Percentiles rank a stretch among this genome's conserved stretches.
phyloP scores from a whole-genome alignment of 2,888 invertebrate genomes.

The Tortrix viridana region DNA sequence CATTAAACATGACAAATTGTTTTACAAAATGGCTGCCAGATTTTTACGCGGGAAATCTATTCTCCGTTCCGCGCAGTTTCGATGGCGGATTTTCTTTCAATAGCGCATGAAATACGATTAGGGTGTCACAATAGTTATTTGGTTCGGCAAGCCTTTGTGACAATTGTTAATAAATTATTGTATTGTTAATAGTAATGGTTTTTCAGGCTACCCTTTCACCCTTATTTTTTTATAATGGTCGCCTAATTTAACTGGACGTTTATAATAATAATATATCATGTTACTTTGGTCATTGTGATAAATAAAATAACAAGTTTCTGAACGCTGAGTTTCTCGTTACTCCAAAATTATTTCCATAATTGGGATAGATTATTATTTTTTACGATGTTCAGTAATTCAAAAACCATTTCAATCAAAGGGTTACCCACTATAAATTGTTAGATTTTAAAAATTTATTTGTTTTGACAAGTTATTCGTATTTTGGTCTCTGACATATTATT shows the following conservation, averaged over 20 bases:
- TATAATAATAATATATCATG: too few relatives aligned
- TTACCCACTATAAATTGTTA: too few relatives aligned
- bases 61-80: slow-evolving; percentile 60
- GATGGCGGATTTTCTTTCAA: slow-evolving; percentile 72
- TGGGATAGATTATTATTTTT: too few relatives aligned
- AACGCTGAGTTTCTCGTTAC: neutral
- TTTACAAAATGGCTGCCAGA: slow-evolving; percentile 72
- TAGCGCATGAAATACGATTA: slow-evolving; percentile 66
- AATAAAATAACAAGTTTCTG: neutral
- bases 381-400: too few relatives aligned
- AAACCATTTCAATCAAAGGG: too few relatives aligned
- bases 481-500: too few relatives aligned
- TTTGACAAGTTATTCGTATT: too few relatives aligned
- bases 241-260: too few relatives aligned
- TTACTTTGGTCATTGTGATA: too few relatives aligned
- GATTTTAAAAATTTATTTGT: too few relatives aligned
- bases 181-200: slow-evolving; percentile 49
- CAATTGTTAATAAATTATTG: slow-evolving; percentile 40
- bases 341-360: neutral
- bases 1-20: slow-evolving; percentile 86
- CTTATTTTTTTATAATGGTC: slow-evolving; percentile 15
- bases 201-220: slow-evolving; percentile 23
- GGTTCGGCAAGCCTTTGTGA: slow-evolving; percentile 67
- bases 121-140: slow-evolving; percentile 65
- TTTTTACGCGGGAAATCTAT: slow-evolving; percentile 74